phyloP scores from a whole-genome alignment of 2,888 invertebrate species.

The Rutpela maculata region DNA sequence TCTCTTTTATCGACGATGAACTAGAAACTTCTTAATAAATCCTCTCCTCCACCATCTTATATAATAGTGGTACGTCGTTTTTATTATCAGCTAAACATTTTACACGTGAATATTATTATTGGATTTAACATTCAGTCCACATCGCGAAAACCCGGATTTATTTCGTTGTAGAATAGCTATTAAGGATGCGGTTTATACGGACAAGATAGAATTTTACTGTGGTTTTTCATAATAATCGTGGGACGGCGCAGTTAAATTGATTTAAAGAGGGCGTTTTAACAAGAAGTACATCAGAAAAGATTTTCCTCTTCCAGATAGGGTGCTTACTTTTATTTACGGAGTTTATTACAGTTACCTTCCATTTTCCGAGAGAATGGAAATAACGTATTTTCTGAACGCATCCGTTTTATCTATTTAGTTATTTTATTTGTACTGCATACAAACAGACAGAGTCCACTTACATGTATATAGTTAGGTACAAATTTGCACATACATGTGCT shows the following conservation, averaged over 20 bases:
- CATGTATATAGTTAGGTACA: no score
- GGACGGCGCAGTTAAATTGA: conserved; percentile 35
- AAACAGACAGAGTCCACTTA: no score
- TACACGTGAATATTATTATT: neutral
- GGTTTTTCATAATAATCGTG: conserved; percentile 37
- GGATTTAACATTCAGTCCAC: neutral
- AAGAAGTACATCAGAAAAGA: conserved; percentile 18
- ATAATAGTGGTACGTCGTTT: neutral
- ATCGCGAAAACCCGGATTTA: conserved; percentile 15
- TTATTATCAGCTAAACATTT: neutral
- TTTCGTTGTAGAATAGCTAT: conserved; percentile 22
- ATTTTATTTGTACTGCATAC: no score
- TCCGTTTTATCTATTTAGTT: no score
- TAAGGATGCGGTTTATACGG: conserved; percentile 30
- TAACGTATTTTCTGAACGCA: neutral
- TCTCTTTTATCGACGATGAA: no score
- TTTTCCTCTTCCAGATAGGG: conserved; percentile 3
- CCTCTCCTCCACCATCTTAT: neutral
- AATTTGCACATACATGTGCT: no score
- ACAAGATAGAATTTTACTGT: conserved; percentile 36
- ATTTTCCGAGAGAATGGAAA: neutral
- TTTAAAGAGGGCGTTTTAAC: conserved; percentile 27
- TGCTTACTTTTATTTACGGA: conserved; percentile 22
- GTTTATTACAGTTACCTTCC: neutral
- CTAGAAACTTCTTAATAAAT: neutral